Conservation (phyloP, 2,113 vertebrate species). For the Setophaga coronata region DNA sequence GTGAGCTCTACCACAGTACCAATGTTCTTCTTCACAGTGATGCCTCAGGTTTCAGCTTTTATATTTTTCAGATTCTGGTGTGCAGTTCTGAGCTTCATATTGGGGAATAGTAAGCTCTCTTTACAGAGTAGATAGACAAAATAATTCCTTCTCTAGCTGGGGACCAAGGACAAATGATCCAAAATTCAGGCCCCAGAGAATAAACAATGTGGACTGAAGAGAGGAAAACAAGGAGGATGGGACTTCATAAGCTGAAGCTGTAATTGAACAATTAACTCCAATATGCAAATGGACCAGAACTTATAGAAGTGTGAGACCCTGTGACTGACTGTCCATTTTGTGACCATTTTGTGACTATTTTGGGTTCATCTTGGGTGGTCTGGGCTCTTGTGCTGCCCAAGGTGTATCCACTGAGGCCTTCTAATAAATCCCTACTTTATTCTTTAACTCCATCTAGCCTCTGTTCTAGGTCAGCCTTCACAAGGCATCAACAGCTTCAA, state of each 20-base stretch:
- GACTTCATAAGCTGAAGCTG: neutral
- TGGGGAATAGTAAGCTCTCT: neutral
- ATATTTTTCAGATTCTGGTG: neutral
- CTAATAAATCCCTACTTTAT: neutral
- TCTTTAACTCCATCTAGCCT: neutral
- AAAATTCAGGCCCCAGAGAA: neutral
- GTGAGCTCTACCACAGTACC: fast-evolving
- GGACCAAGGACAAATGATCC: neutral
- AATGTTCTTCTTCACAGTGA: fast-evolving
- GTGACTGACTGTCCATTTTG: too few species aligned
- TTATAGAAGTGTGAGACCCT: neutral
- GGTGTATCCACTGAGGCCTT: neutral
- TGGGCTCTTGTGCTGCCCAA: neutral
- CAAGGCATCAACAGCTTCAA: neutral
- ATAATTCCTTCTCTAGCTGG: neutral
- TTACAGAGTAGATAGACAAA: neutral
- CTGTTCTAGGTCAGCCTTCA: neutral
- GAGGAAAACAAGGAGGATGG: neutral
- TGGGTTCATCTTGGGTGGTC: neutral
- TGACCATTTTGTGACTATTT: neutral
- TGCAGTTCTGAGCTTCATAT: neutral
- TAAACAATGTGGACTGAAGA: neutral
- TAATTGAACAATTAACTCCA: neutral
- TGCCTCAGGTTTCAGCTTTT: neutral
- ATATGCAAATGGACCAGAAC: neutral